Conservation (phyloP, 2,113 vertebrate genomes). For the Dipodomys spectabilis region DNA sequence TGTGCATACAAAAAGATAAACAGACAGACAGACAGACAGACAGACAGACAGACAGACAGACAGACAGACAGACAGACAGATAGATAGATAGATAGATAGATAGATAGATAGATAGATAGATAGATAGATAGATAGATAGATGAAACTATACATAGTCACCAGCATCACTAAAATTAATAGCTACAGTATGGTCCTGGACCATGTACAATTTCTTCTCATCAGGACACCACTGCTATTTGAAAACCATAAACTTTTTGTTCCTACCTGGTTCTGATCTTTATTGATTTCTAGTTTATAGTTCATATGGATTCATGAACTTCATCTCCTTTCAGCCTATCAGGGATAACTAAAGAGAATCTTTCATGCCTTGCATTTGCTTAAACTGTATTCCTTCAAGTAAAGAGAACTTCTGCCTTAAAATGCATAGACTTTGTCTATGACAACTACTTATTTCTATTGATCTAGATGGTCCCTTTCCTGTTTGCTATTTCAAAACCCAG, state of each 20-base stretch:
- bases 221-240: neutral
- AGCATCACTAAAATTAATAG: neutral
- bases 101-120: neutral
- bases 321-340: slow-evolving; percentile 19
- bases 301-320: slow-evolving; percentile 39
- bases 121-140: neutral
- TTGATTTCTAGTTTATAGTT: slow-evolving; percentile 55
- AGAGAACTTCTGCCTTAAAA: slow-evolving; percentile 23
- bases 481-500: slow-evolving; percentile 21
- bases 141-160: neutral
- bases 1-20: too few relatives aligned
- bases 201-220: neutral
- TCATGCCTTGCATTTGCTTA: neutral
- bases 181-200: neutral
- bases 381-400: neutral
- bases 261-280: neutral
- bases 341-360: slow-evolving; percentile 30
- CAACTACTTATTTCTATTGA: slow-evolving; percentile 6
- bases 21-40: neutral
- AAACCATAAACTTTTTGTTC: neutral
- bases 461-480: neutral
- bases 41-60: neutral
- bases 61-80: neutral
- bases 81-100: neutral
- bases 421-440: neutral